Base-by-base conservation (phyloP, 1,140 invertebrate genomes). In the Pseudobourletiella spinata region DNA sequence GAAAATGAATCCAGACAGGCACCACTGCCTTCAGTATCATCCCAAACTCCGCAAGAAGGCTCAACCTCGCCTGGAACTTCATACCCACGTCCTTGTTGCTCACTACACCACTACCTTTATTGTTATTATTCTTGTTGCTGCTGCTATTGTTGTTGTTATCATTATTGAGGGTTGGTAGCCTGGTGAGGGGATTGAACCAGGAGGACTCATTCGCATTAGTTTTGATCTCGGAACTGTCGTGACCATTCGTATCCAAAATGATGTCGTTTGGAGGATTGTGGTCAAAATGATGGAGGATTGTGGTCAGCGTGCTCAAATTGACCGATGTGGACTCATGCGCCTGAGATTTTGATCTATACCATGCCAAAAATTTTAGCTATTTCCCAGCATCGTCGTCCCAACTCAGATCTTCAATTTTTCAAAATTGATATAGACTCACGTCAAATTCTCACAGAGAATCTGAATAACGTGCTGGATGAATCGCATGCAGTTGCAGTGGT, bases 251-350 rank as follows among this genome's bases (percentile, higher is more conserved):
- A 32, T 55, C 52, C 29, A 55, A 18, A 14, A 55, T 35, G n/a
- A 39, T 18, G 20, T 35, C 20, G n/a, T n/a, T n/a, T n/a, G n/a
- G n/a, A n/a, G n/a, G n/a, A n/a, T n/a, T n/a, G n/a, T n/a, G n/a
- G n/a, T n/a, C n/a, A n/a, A n/a, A n/a, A n/a, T n/a, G n/a, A 55
- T 55, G 52, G 18, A 55, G 52, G 20, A 55, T 55, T 3, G 52
- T 18, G 8, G 52, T 55, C 20, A 55, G 8, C 11, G 52, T 39
- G 6, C 4, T 4, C 18, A 55, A 39, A 55, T 55, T 55, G 28
- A 55, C 22, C 8, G 46, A 48, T 6, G 46, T 48, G 11, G 46
- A 48, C 16, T 48, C 46, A 48, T 48, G 46, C 22, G 46, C 11
- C 8, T 48, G 46, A 22, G 16, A 15, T 25, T 48, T 48, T 11